Evolutionary conservation across 2,797 vertebrate genomes (phyloP), one percentile per base, ranked within the genome.

Genomic region (Liasis olivaceus): DNA sequence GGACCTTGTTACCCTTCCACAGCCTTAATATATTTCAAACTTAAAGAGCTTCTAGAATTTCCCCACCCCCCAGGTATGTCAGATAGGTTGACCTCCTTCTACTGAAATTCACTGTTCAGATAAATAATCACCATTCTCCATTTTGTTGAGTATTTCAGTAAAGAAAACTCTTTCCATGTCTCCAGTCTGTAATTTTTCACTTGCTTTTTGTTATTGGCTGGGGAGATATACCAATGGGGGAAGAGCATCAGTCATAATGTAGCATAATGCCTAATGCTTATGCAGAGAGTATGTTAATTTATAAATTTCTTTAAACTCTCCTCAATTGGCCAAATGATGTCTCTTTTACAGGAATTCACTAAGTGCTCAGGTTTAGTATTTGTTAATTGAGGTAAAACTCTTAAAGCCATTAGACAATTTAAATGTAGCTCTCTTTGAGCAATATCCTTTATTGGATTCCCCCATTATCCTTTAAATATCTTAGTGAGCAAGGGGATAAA

Each of bases 381-480:
- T 96, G 97, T 97, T 98, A 98, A 98, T 98, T 98, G 97, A 97
- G 96, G 95, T 97, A 98, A 97, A 97, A 97, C 97, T 97, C 95
- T 97, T 97, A 97, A 97, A 96, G 96, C 97, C 96, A 97, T 98
- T 98, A 98, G 95, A 96, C 93, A 86, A 97, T 97, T 98, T 98
- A 98, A 98, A 98, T 97, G 97, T 97, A 98, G 97, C 97, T 98
- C 95, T 97, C 97, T 97, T 96, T 97, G 95, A 98, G 97, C 96
- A 96, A 97, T 97, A 97, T 95, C 97, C 97, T 98, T 98, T 98
- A 97, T 98, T 97, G 97, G 97, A 97, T 98, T 93, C 97, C 97
- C 97, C 97, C 97, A 97, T 98, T 98, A 98, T 98, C 97, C 97
- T 98, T 98, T 98, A 97, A 98, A 98, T 97, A 98, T 98, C 97